Conservation (phyloP, 1,140 invertebrate species). For the Ceratina australensis region DNA sequence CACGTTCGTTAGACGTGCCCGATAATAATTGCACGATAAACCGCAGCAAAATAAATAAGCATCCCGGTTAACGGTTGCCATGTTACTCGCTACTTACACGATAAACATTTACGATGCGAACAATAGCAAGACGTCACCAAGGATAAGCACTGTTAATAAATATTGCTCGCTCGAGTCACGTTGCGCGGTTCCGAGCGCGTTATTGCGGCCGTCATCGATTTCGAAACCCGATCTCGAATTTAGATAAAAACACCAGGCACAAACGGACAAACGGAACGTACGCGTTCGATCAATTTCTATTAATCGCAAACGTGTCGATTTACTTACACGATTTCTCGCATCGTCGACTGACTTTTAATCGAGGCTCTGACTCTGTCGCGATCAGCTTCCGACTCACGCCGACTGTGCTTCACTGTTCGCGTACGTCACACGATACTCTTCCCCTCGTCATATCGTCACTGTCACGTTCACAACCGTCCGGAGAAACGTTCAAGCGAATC, state of each 20-base stretch:
- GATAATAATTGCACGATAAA: not conserved
- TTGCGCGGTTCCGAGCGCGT: slow-evolving; percentile 22
- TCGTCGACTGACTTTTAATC: slow-evolving; percentile 7
- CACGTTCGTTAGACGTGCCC: not conserved
- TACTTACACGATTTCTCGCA: slow-evolving; percentile 44
- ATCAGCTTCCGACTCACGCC: not conserved
- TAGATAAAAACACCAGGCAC: not conserved
- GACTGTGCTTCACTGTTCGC: slow-evolving; percentile 2
- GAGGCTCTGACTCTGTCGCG: not conserved
- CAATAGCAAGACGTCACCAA: slow-evolving; percentile 1
- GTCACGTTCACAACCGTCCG: slow-evolving; percentile 13
- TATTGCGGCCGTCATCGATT: not conserved
- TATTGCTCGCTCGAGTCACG: slow-evolving; percentile 44
- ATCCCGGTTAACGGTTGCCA: not conserved
- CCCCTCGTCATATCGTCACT: slow-evolving; percentile 2
- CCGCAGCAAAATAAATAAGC: not conserved
- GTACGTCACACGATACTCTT: not conserved
- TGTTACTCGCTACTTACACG: not conserved
- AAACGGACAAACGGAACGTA: not conserved
- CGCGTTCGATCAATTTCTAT: not conserved
- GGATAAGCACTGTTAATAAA: slow-evolving; percentile 23
- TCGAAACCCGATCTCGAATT: not conserved
- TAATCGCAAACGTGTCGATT: not conserved
- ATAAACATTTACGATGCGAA: not conserved
- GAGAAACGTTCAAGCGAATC: not conserved